Conservation (phyloP, 1,140 invertebrate species). For the Paralvinella palmiformis region DNA sequence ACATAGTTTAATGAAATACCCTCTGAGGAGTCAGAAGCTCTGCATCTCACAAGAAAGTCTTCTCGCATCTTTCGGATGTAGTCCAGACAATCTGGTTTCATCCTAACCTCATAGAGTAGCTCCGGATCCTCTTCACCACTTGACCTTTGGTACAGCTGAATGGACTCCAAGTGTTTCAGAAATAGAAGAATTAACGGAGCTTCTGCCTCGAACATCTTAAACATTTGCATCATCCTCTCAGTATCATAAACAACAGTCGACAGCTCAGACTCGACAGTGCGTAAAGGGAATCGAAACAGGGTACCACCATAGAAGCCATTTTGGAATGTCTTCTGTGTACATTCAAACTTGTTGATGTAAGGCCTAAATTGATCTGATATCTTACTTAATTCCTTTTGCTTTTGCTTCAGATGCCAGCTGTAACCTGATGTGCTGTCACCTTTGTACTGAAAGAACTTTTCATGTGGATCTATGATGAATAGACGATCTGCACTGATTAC, state of each 20-base stretch:
- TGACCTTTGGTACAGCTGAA: constrained; percentile 13
- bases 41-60: not conserved
- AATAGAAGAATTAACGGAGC: constrained; percentile 20
- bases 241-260: constrained; percentile 3
- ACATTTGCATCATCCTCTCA: constrained; percentile 18
- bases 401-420: constrained; percentile 14
- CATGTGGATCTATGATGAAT: constrained; percentile 33
- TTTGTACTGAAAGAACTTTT: constrained; percentile 14
- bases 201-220: constrained; percentile 11
- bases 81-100: constrained; percentile 8
- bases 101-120: constrained; percentile 3
- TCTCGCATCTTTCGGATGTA: not conserved
- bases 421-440: constrained; percentile 14
- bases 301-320: constrained; percentile 10
- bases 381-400: not conserved
- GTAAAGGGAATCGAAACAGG: constrained; percentile 23
- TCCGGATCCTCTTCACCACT: not conserved
- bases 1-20: not conserved
- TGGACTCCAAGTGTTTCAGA: constrained; percentile 17
- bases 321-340: not conserved
- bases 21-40: not conserved
- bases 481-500: constrained; percentile 33
- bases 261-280: constrained; percentile 10
- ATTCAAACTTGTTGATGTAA: not conserved
- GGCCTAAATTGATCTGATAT: not conserved